A percentile compares a stretch with the other conserved stretches of the same genome.
These are phyloP conservation scores for Lasioglossum morio DNA, from an alignment of 2,888 invertebrate genomes.

Conservation along the genomic window DNA sequence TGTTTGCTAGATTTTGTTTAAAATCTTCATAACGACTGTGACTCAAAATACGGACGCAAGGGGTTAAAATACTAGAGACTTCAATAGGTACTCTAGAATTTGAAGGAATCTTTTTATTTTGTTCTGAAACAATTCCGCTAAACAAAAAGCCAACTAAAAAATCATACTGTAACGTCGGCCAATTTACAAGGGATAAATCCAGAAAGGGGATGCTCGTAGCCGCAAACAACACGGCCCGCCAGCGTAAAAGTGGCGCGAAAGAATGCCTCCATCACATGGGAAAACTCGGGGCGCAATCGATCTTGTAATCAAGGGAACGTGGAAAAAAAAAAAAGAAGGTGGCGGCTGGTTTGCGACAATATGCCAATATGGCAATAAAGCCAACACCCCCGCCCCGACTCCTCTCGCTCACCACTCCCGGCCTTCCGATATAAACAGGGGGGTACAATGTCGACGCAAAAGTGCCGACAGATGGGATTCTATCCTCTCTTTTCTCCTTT, in stretches of 20 bases:
- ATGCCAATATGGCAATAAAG: conserved; percentile 74
- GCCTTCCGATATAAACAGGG: conserved; percentile 66
- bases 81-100: too few species aligned
- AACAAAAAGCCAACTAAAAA: not conserved
- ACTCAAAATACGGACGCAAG: too few species aligned
- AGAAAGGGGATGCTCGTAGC: not conserved
- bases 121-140: not conserved
- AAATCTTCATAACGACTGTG: too few species aligned
- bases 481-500: conserved; percentile 43
- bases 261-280: not conserved
- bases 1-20: too few species aligned
- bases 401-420: conserved; percentile 14
- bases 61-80: too few species aligned
- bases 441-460: conserved; percentile 67
- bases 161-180: not conserved
- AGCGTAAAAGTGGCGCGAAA: not conserved
- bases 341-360: conserved; percentile 64
- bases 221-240: not conserved
- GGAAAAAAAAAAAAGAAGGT: conserved; percentile 33
- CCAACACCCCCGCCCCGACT: not conserved
- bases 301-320: conserved; percentile 42
- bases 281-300: conserved; percentile 45
- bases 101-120: too few species aligned
- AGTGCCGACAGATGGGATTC: conserved; percentile 75
- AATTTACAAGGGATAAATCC: not conserved